Conservation (phyloP, 2,797 vertebrate genomes). For the Accipiter minullus region DNA sequence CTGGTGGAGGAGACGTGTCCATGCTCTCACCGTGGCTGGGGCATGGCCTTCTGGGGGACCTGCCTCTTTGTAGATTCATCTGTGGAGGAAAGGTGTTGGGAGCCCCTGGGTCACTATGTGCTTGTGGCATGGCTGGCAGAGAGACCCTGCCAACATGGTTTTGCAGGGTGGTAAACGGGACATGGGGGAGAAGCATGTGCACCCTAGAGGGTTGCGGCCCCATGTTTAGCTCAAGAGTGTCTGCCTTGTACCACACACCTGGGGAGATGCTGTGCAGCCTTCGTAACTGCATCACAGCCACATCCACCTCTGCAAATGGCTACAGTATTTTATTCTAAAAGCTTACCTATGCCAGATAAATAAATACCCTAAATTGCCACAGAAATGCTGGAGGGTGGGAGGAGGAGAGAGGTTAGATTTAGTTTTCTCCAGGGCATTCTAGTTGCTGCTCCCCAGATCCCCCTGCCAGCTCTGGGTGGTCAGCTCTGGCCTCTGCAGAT, state of each 20-base stretch:
- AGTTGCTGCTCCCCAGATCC: not conserved
- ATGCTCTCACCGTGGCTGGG: not conserved
- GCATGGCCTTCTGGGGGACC: not conserved
- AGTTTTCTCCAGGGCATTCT: rapidly evolving
- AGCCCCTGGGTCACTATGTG: rapidly evolving
- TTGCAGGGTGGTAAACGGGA: not conserved
- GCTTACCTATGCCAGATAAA: not conserved
- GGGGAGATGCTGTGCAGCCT: rapidly evolving
- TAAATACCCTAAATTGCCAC: not conserved
- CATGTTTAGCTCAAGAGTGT: not conserved
- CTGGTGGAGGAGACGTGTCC: not conserved
- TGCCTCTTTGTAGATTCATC: rapidly evolving
- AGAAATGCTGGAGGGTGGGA: not conserved
- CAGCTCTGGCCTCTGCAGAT: not conserved
- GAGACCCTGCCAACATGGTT: not conserved
- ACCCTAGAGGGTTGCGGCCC: not conserved
- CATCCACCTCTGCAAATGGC: not conserved
- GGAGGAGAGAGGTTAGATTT: not conserved
- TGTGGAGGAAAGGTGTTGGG: not conserved
- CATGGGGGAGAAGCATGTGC: not conserved
- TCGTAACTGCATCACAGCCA: not conserved
- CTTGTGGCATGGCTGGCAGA: not conserved
- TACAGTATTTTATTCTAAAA: not conserved
- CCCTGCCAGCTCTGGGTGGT: not conserved
- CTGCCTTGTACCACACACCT: rapidly evolving